A percentile compares a stretch with the other conserved stretches of the same genome.
Conservation (phyloP, 2,113 vertebrate genomes). For the Rynchops niger region DNA sequence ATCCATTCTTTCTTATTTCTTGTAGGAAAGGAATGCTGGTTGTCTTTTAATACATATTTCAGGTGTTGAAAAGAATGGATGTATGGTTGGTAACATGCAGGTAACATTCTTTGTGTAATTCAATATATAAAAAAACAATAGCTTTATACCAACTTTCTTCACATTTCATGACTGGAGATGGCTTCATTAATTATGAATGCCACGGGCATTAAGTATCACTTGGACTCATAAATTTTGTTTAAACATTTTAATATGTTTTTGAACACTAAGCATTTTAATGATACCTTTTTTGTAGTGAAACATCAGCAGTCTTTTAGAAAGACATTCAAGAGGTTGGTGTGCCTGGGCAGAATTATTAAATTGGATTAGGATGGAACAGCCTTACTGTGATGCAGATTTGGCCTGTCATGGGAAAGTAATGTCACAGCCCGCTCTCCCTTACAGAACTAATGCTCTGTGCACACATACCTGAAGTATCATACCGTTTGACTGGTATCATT, state of each 20-base stretch:
- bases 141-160: slow-evolving; percentile 14
- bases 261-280: slow-evolving; percentile 8
- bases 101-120: background rate
- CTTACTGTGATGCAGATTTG: background rate
- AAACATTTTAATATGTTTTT: slow-evolving; percentile 38
- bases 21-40: background rate
- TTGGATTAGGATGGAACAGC: background rate
- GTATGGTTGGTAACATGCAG: background rate
- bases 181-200: slow-evolving; percentile 40
- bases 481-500: background rate
- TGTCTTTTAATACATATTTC: background rate
- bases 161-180: slow-evolving; percentile 53
- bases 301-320: background rate
- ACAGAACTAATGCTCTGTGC: background rate
- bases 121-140: slow-evolving; percentile 35
- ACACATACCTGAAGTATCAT: background rate
- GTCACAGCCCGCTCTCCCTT: background rate
- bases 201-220: background rate
- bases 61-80: background rate
- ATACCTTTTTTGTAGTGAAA: background rate
- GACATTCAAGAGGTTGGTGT: background rate
- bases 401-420: background rate
- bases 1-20: background rate
- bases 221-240: background rate
- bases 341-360: background rate